Base-by-base conservation (phyloP, 2,113 vertebrate species). In the Malurus cyaneus region DNA sequence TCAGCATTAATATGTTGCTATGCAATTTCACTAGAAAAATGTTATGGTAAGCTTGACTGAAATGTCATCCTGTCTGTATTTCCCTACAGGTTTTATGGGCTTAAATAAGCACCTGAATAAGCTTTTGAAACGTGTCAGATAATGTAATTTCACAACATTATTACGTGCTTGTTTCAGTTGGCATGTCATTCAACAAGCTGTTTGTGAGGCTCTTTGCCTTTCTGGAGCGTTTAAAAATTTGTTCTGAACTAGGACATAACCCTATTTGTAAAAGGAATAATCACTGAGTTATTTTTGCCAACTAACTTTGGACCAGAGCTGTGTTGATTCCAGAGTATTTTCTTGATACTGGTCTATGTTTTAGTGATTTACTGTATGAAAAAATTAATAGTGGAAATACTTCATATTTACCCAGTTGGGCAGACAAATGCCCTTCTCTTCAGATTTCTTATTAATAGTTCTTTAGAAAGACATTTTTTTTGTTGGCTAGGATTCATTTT, bases 41-140 rank as follows among this genome's bases (percentile, higher is more conserved):
- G 93, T 97, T 96, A 95, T 94, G 93, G 85, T 93, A 96, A 91
- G 88, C 91, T 97, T 97, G 84, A 93, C 86, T 96, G 93, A 97
- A 98, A 97, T 96, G 88, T 93, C 96, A 94, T 95, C 89, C 57
- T 80, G 24, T 90, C 88, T 79, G 92, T 94, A 95, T 94, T 97
- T 97, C 88, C 94, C 83, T 88, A 6, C 24, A 89, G 93, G 65
- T 74, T 96, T 94, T 79, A 39, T 65, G 87, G 80, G n/a, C 77
- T 96, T 95, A 94, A 96, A 80, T 72, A 96, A 95, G 94, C 97
- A 98, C 97, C 97, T 97, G 96, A 97, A 95, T 96, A 97, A 97
- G 96, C 96, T 96, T 95, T 89, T 91, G 86, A 96, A 86, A 93
- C 19, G 65, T 97, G 95, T 97, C 93, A 96, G 96, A 96, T 96